Evolutionary conservation across 2,797 vertebrate species (phyloP).

Genomic region (Siniperca obscura): DNA sequence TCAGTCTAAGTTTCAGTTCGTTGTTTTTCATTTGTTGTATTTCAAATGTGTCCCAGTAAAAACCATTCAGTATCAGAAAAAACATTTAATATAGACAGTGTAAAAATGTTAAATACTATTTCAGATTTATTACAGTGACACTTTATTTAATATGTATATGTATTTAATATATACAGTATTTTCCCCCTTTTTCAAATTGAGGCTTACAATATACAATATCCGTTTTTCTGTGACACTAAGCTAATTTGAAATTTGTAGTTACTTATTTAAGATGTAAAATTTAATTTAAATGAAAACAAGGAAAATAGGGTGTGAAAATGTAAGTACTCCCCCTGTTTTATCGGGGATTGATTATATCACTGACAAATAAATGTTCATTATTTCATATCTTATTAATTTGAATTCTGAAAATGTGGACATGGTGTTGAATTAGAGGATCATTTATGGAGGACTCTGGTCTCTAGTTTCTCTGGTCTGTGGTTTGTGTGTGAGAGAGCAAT

Average conservation of each 20-base stretch:
- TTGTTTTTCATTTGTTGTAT: not conserved
- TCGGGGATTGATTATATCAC: not conserved
- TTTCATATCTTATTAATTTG: not conserved
- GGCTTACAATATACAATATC: not conserved
- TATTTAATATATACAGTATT: not conserved
- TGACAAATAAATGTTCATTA: not conserved
- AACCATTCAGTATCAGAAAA: not conserved
- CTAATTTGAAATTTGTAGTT: not conserved
- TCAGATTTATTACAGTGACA: not conserved
- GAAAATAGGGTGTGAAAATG: not conserved
- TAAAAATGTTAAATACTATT: not conserved
- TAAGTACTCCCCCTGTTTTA: not conserved
- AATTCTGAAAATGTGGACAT: conserved; percentile 1
- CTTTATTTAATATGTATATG: not conserved
- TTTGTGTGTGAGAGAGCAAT: not conserved
- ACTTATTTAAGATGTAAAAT: not conserved
- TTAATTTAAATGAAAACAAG: not conserved
- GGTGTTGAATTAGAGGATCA: not conserved
- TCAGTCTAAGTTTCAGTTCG: conserved; percentile 39
- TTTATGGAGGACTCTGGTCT: not conserved
- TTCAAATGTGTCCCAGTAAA: not conserved
- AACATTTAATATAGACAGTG: not conserved
- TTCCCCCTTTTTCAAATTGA: not conserved
- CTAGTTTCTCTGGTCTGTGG: not conserved
- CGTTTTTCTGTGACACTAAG: not conserved